Base-by-base conservation (phyloP, 2,113 vertebrate genomes). In the Myxocyprinus asiaticus region DNA sequence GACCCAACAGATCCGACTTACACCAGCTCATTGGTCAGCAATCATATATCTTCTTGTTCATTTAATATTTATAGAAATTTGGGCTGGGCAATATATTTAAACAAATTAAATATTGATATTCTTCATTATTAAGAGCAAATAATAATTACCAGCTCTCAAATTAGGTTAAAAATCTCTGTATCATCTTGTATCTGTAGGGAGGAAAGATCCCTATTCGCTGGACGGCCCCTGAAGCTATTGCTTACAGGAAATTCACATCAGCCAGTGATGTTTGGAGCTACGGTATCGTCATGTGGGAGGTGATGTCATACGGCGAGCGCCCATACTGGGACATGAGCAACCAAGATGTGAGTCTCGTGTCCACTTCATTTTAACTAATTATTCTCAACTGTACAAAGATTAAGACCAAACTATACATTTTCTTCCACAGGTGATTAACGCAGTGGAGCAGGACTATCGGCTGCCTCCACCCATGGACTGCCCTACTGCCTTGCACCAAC, bases 291-390 rank as follows among this genome's bases (percentile, higher is more conserved):
- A 99, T 99, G 98, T 98, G 97, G 98, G 98, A 99, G 85, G 98
- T 99, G 86, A 98, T 99, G 98, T 98, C 96, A 15, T 98, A 98
- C 0, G 98, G 98, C 62, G 98, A 99, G 83, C 90, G 97, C 76
- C 98, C 98, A 3, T 99, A 99, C 91, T 99, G 97, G 97, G 97
- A 99, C 92, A 99, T 99, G 97, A 98, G 96, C 91, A 99, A 98
- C 93, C 97, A 99, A 88, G 97, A 99, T 7, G 97, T 99, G 88
- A 96, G 97, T 91, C 4, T 67, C 7, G 5, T n/a, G 33, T 50
- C 17, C 51, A 14, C 9, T 74, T 58, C 15, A 5, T 50, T 11
- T 62, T 33, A 33, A 58, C 5, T 15, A 58, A 7, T 15, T 58
- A 58, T 58, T 58, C 4, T 58, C 2, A 15, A 5, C 14, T 58